Evolutionary conservation across 2,888 invertebrate genomes (phyloP).

Genomic region (Orthosia gothica): DNA sequence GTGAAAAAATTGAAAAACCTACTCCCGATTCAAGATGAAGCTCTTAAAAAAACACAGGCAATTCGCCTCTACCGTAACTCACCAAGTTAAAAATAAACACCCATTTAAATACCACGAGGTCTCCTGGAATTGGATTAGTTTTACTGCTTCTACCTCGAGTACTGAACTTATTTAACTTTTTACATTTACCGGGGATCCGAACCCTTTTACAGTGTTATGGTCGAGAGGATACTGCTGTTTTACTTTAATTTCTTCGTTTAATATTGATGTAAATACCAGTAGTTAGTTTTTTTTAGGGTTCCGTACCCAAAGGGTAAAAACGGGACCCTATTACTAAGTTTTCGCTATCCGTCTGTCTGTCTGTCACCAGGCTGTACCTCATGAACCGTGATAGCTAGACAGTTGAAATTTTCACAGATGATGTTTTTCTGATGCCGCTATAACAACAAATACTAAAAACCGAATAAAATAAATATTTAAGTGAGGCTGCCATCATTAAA

Average conservation of each 20-base stretch:
- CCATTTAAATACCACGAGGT: conserved; percentile 32
- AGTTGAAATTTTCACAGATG: too few species aligned
- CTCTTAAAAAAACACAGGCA: background rate
- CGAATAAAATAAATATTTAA: too few species aligned
- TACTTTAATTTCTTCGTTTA: conserved; percentile 21
- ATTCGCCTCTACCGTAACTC: background rate
- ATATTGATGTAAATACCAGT: conserved; percentile 12
- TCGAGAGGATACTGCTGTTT: background rate
- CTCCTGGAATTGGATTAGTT: conserved; percentile 32
- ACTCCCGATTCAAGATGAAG: background rate
- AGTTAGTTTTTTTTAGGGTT: conserved; percentile 2
- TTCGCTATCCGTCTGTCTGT: too few species aligned
- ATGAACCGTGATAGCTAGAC: too few species aligned
- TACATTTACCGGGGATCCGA: conserved; percentile 3
- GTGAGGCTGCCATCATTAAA: too few species aligned
- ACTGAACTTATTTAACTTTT: conserved; percentile 33
- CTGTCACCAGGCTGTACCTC: too few species aligned
- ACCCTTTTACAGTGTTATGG: conserved; percentile 2
- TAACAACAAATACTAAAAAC: too few species aligned
- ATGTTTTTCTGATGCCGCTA: too few species aligned
- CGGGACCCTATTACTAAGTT: too few species aligned
- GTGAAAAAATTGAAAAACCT: background rate
- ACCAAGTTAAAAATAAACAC: conserved; percentile 6
- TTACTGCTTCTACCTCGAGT: background rate
- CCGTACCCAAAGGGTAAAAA: too few species aligned